Percentiles rank a stretch among this genome's conserved stretches.
phyloP scores from a whole-genome alignment of 2,797 vertebrate genomes.

The Anas acuta region DNA sequence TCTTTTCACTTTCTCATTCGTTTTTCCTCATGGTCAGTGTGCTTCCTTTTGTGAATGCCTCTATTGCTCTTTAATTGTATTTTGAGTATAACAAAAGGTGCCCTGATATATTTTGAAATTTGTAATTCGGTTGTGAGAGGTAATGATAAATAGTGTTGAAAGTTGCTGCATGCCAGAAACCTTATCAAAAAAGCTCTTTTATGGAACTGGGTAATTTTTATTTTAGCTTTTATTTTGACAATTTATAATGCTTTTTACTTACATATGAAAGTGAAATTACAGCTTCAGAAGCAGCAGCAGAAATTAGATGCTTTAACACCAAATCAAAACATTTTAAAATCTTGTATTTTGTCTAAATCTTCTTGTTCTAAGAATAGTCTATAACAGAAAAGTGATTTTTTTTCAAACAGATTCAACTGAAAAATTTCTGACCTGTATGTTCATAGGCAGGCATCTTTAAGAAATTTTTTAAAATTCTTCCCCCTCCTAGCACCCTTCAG shows the following conservation, averaged over 20 bases:
- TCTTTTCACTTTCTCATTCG: not conserved
- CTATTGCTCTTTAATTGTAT: not conserved
- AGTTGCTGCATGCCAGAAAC: not conserved
- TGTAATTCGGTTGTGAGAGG: not conserved
- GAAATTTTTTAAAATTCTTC: not conserved
- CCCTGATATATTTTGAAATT: not conserved
- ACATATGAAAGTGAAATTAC: not conserved
- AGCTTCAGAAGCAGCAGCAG: not conserved
- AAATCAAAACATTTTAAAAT: not conserved
- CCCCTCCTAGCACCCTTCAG: fast-evolving
- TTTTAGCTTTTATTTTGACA: not conserved
- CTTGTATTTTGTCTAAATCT: not conserved
- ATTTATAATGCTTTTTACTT: not conserved
- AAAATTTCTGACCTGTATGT: not conserved
- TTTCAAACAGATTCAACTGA: not conserved
- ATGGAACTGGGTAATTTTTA: not conserved
- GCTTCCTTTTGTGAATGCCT: not conserved
- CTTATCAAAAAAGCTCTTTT: not conserved
- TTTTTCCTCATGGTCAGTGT: not conserved
- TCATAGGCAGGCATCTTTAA: not conserved
- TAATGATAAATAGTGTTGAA: not conserved
- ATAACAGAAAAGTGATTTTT: not conserved
- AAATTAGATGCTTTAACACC: not conserved
- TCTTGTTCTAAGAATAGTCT: not conserved
- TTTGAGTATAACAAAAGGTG: not conserved